Base-by-base conservation (phyloP, 1,140 invertebrate species). In the Apocrypta bakeri region DNA sequence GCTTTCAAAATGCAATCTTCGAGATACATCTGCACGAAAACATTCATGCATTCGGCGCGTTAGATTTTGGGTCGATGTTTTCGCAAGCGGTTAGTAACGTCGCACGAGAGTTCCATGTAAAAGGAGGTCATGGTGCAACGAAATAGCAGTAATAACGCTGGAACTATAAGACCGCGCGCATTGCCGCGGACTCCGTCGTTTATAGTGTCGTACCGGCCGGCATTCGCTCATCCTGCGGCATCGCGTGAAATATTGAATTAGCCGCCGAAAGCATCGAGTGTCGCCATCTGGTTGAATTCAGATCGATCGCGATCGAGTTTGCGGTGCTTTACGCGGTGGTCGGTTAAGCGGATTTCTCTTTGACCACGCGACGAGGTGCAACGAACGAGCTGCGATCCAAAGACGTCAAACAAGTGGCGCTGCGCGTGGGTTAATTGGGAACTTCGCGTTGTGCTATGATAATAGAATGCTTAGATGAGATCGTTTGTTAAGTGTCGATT, bases 121-220 rank as follows among this genome's bases (percentile, higher is more conserved):
- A 92, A 92, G 89, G 90, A 90, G 91, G 90, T 92, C 91, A 91
- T 90, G 90, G 90, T 90, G 86, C 90, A 91, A 91, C 88, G 86
- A 88, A 92, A 92, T 90, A 90, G 89, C 86, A 90, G 90, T 91
- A 90, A 92, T 90, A 88, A 90, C 87, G 76, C 85, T 81, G 87
- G 85, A 88, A 89, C 87, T 88, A 87, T 86, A 88, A 90, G 88
- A 88, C 87, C 79, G 66, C 81, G 81, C 85, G 77, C 80, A n/a
- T n/a, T n/a, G n/a, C n/a, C n/a, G n/a, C n/a, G n/a, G n/a, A n/a
- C 77, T 61, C 27, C 42, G 81, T 79, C 84, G 79, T 84, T 86
- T 83, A 79, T 81, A 40, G 42, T 63, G 9, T 17, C 17, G 12
- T 27, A 73, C 56, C 69, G 69, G 79, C 69, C 69, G 69, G 72